Evolutionary conservation across 2,888 invertebrate genomes (phyloP).

Genomic region (Andrena bucephala): DNA sequence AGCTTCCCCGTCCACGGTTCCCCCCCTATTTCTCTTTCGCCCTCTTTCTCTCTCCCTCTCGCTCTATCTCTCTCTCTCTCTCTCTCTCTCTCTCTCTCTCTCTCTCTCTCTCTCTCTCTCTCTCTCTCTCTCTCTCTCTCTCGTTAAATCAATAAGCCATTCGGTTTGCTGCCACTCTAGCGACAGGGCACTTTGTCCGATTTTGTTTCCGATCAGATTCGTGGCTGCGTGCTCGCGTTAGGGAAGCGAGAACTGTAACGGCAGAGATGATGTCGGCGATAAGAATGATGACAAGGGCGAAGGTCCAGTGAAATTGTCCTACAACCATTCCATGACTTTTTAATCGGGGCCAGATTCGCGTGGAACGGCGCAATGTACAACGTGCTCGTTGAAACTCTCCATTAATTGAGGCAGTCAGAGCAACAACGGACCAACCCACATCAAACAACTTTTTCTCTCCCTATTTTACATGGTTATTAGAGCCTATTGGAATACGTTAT

Average conservation of each 20-base stretch:
- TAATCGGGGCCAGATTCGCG: too few species aligned
- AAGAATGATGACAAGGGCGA: neutral
- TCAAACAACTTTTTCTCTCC: too few species aligned
- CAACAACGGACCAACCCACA: too few species aligned
- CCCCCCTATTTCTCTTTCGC: constrained; percentile 40
- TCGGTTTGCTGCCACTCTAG: constrained; percentile 62
- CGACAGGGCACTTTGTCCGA: constrained; percentile 61
- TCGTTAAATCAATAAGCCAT: constrained; percentile 75
- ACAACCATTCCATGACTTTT: too few species aligned
- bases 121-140: constrained; percentile 55
- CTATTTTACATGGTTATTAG: too few species aligned
- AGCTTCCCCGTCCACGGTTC: constrained; percentile 42
- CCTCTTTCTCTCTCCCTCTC: neutral
- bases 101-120: constrained; percentile 62
- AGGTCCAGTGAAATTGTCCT: too few species aligned
- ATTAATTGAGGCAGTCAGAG: too few species aligned
- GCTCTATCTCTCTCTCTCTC: constrained; percentile 42
- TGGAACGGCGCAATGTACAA: too few species aligned
- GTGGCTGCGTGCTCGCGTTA: neutral
- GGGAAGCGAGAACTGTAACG: neutral
- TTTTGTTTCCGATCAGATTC: constrained; percentile 49
- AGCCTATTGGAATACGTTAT: too few species aligned
- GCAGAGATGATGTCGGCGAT: neutral
- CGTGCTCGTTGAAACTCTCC: too few species aligned
- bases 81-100: constrained; percentile 64